Base-by-base conservation (phyloP, 64 coral and sea anemone genomes). In the Porites australiensis region DNA sequence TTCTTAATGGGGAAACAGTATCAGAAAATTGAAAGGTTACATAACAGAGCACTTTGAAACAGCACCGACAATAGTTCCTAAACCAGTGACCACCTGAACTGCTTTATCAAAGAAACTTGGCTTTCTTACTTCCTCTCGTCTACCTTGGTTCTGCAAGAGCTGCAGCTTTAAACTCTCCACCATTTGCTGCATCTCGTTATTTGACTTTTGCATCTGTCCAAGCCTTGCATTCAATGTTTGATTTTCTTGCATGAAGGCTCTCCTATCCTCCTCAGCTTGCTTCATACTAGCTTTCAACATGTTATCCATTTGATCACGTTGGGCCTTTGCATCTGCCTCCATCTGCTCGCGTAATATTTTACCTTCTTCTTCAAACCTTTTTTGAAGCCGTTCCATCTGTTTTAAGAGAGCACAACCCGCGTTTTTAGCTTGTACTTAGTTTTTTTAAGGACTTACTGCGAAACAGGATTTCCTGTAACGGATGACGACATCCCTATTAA, bases 231-330 rank as follows among this genome's bases (percentile, higher is more conserved):
- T 63, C 8, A 94, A 43, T 16, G 77, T 51, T 15, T 88, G 86
- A 46, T 89, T 89, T 21, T 94, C 85, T 74, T 65, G 51, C 18
- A 82, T 61, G 43, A 94, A 48, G 0, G 66, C 45, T 73, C 51
- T 70, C 43, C 77, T 57, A 3, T 94, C 86, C 12, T 80, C 51
- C 52, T 70, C 60, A 69, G 82, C 22, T 64, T 82, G 20, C 8
- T 66, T n/a, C 92, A 94, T 94, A 77, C 74, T 89, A 8, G 92
- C 92, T 10, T 82, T 88, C 22, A 94, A 11, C 92, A 94, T 89
- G 67, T 94, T 94, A 50, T 88, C 75, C 86, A 89, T 82, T 72
- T 94, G 92, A 52, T 94, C 44, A 46, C 64, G 79, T 65, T 89
- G 86, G 82, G 73, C 52, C 60, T 82, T 62, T 19, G 74, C 68